Evolutionary conservation across 2,113 vertebrate genomes (phyloP).

Genomic region (Pygathrix nemaeus): DNA sequence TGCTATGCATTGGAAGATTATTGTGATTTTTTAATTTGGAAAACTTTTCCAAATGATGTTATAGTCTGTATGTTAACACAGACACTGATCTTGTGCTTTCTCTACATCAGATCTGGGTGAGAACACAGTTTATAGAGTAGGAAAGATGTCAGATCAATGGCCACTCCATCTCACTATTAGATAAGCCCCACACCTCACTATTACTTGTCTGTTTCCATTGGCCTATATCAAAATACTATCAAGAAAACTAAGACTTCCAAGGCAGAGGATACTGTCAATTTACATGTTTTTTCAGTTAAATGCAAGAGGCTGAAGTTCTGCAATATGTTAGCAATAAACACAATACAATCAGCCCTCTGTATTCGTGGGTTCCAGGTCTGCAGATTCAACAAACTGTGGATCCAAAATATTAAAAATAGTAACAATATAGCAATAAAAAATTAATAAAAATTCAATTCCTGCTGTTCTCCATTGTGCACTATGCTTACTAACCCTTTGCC

Average conservation of each 20-base stretch:
- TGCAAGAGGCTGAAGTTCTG: background rate
- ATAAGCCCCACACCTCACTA: fast-evolving
- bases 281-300: background rate
- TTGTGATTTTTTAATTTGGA: background rate
- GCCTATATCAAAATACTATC: background rate
- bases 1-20: background rate
- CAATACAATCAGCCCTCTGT: background rate
- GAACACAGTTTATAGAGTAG: background rate
- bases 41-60: background rate
- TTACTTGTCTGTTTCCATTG: background rate
- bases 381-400: background rate
- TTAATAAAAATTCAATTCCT: background rate
- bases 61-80: too few species aligned
- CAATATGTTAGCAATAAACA: background rate
- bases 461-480: background rate
- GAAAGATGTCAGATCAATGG: background rate
- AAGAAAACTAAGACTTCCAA: background rate
- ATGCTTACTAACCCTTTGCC: background rate
- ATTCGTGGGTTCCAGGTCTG: background rate
- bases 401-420: background rate
- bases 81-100: background rate
- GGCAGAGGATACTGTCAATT: background rate
- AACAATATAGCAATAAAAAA: background rate
- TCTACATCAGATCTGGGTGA: background rate
- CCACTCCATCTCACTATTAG: background rate